phyloP scores from a whole-genome alignment of 2,113 vertebrate genomes.

The Antechinus stuartii region DNA sequence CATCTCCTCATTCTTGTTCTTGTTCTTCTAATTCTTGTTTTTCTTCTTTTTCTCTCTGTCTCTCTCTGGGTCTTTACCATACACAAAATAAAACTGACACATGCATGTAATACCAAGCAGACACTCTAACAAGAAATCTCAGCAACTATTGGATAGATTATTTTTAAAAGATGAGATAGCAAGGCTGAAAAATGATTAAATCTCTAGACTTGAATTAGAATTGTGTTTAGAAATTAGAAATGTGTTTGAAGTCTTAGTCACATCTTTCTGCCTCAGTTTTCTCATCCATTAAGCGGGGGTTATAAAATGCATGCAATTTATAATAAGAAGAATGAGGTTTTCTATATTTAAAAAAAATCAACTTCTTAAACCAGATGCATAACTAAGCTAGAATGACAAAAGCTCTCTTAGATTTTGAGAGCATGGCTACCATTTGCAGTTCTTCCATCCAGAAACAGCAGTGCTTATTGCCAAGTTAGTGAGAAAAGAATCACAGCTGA shows the following conservation, averaged over 20 bases:
- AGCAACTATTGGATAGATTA: not conserved
- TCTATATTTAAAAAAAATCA: too few relatives aligned
- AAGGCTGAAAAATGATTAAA: not conserved
- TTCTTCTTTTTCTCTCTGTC: too few relatives aligned
- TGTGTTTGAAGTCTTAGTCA: not conserved
- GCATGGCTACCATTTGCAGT: too few relatives aligned
- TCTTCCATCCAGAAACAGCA: too few relatives aligned
- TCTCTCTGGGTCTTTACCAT: not conserved
- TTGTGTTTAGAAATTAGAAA: not conserved
- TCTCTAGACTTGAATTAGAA: not conserved
- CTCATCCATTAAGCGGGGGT: not conserved
- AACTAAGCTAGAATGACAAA: too few relatives aligned
- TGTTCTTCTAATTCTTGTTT: too few relatives aligned
- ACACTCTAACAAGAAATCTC: slow-evolving; percentile 37
- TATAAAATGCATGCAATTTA: not conserved
- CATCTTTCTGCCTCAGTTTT: not conserved
- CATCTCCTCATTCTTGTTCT: too few relatives aligned
- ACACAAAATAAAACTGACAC: slow-evolving; percentile 58
- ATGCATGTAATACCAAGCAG: slow-evolving; percentile 51
- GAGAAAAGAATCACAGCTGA: too few relatives aligned
- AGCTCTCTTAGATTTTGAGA: too few relatives aligned
- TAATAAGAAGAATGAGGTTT: too few relatives aligned
- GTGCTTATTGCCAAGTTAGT: too few relatives aligned
- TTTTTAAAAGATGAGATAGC: not conserved
- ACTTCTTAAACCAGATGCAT: too few relatives aligned